These are phyloP conservation scores for Sinhomidia bicolor DNA, from an alignment of 2,888 invertebrate species.

Conservation along the genomic window DNA sequence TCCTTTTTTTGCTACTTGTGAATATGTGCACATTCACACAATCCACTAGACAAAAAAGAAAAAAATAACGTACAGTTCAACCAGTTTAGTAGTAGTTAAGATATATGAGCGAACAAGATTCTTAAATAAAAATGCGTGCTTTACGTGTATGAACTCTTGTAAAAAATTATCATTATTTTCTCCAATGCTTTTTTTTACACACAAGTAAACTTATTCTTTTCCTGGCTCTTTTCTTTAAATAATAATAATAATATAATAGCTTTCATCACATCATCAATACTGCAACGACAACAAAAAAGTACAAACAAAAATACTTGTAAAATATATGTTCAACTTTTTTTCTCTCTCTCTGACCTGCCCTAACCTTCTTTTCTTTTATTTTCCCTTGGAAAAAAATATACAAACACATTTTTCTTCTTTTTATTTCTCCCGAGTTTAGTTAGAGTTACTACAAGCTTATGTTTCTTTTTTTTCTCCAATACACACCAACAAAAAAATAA, in stretches of 20 bases:
- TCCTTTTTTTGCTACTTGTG: background rate
- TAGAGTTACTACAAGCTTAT: too few species aligned
- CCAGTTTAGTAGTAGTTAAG: constrained; percentile 32
- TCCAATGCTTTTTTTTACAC: background rate
- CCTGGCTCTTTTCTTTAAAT: too few species aligned
- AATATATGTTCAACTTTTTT: constrained; percentile 48
- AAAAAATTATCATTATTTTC: constrained; percentile 55
- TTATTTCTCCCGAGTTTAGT: too few species aligned
- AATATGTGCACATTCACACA: background rate
- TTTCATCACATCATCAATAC: constrained; percentile 53
- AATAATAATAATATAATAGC: background rate
- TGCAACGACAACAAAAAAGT: too few species aligned
- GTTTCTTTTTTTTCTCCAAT: background rate
- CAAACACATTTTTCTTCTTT: constrained; percentile 16
- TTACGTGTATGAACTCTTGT: constrained; percentile 44
- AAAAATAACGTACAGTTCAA: too few species aligned
- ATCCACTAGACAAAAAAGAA: background rate
- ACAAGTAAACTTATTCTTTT: too few species aligned
- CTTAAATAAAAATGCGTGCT: constrained; percentile 56
- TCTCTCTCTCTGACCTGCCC: constrained; percentile 57
- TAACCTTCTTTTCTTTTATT: constrained; percentile 56
- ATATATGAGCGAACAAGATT: constrained; percentile 7
- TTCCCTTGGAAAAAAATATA: constrained; percentile 3
- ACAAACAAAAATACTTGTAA: constrained; percentile 10
- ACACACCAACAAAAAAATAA: background rate